Evolutionary conservation across 2,888 invertebrate genomes (phyloP).

Genomic region (Linyphia triangularis): DNA sequence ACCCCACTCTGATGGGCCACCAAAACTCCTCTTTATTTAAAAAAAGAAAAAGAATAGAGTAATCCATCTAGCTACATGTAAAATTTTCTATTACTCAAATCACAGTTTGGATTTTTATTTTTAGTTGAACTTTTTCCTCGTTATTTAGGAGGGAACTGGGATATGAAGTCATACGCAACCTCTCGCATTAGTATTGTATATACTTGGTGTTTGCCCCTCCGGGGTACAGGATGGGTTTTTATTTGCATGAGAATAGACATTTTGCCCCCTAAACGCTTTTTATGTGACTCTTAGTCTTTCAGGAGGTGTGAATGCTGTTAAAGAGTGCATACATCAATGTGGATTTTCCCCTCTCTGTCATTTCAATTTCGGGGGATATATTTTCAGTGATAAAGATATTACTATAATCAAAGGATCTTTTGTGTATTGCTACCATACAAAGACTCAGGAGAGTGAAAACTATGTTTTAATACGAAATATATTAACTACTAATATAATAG

Average conservation of each 20-base stretch:
- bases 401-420: too few relatives aligned
- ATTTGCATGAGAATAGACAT: not conserved
- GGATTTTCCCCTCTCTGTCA: not conserved
- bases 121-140: not conserved
- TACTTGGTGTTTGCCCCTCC: not conserved
- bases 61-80: constrained; percentile 13
- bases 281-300: not conserved
- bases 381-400: not conserved
- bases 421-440: too few relatives aligned
- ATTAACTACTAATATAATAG: too few relatives aligned
- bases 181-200: not conserved
- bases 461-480: too few relatives aligned
- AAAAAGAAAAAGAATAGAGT: not conserved
- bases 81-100: constrained; percentile 17
- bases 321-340: not conserved
- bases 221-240: not conserved
- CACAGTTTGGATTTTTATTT: not conserved
- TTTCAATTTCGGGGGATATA: not conserved
- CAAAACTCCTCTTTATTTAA: not conserved
- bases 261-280: not conserved
- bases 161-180: constrained; percentile 14
- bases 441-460: too few relatives aligned
- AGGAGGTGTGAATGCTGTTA: constrained; percentile 3
- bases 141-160: not conserved
- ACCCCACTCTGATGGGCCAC: not conserved